phyloP scores from a whole-genome alignment of 2,113 vertebrate genomes.

The Pterocles orientalis region DNA sequence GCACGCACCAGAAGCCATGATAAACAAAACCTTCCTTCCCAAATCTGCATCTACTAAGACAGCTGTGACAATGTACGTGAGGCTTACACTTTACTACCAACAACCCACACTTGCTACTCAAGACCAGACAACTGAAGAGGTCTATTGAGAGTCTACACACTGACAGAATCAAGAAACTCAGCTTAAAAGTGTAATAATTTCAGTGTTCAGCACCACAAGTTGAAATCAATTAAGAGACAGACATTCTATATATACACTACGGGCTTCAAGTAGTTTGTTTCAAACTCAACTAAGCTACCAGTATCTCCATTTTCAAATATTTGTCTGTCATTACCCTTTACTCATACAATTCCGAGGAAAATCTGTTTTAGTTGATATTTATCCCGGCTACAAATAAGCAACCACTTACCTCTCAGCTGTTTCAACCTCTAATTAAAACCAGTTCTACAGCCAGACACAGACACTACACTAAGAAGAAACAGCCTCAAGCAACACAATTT shows the following conservation, averaged over 20 bases:
- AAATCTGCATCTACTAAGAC: not conserved
- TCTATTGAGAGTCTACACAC: not conserved
- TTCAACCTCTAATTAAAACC: slow-evolving; percentile 64
- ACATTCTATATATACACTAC: not conserved
- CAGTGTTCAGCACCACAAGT: not conserved
- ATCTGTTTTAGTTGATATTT: slow-evolving; percentile 26
- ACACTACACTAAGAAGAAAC: slow-evolving; percentile 32
- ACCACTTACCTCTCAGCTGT: slow-evolving; percentile 17
- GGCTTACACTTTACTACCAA: not conserved
- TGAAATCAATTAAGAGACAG: not conserved
- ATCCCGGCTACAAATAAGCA: slow-evolving; percentile 31
- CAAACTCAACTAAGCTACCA: not conserved
- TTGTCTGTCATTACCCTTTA: slow-evolving; percentile 12
- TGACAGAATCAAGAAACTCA: not conserved
- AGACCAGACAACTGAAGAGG: not conserved
- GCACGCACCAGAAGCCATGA: not conserved
- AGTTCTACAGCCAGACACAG: slow-evolving; percentile 24
- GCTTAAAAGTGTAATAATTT: not conserved
- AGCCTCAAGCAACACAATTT: slow-evolving; percentile 36
- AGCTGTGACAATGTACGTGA: not conserved
- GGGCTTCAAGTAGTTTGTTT: not conserved
- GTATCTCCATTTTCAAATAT: slow-evolving; percentile 19
- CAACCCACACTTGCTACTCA: not conserved
- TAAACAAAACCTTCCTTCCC: not conserved
- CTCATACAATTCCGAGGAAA: not conserved